Evolutionary conservation across 2,113 vertebrate species (phyloP).

Genomic region (Oryzias woworae): DNA sequence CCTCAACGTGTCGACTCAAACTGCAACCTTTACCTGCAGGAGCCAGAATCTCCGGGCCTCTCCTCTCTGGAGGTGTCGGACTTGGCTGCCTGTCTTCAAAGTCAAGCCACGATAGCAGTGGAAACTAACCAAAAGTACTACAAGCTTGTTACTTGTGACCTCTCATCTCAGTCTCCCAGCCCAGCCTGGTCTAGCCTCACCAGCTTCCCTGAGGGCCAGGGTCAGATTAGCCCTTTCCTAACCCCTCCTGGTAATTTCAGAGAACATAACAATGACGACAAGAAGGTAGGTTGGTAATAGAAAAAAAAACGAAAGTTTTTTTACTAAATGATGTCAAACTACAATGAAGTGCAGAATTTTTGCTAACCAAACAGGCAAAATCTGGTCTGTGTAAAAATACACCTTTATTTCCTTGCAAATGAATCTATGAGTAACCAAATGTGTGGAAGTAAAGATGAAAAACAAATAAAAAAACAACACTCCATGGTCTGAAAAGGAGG

Average conservation of each 20-base stretch:
- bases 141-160: conserved; percentile 92
- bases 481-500: too few relatives aligned
- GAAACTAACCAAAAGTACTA: conserved; percentile 96
- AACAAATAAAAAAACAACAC: too few relatives aligned
- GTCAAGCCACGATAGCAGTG: conserved; percentile 82
- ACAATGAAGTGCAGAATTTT: neutral
- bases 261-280: conserved; percentile 27
- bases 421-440: too few relatives aligned
- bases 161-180: conserved; percentile 92
- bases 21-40: conserved; percentile 86
- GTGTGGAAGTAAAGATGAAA: too few relatives aligned
- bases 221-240: conserved; percentile 77
- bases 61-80: conserved; percentile 80
- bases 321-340: neutral
- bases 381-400: too few relatives aligned
- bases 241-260: conserved; percentile 76
- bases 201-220: conserved; percentile 84
- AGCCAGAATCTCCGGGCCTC: conserved; percentile 74
- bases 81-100: conserved; percentile 87
- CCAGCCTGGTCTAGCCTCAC: conserved; percentile 87
- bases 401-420: too few relatives aligned
- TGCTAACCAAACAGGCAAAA: too few relatives aligned
- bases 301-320: neutral
- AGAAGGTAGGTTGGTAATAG: conserved; percentile 34
- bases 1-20: conserved; percentile 87